Conservation (phyloP, 2,797 vertebrate genomes). For the Acanthurus tractus region DNA sequence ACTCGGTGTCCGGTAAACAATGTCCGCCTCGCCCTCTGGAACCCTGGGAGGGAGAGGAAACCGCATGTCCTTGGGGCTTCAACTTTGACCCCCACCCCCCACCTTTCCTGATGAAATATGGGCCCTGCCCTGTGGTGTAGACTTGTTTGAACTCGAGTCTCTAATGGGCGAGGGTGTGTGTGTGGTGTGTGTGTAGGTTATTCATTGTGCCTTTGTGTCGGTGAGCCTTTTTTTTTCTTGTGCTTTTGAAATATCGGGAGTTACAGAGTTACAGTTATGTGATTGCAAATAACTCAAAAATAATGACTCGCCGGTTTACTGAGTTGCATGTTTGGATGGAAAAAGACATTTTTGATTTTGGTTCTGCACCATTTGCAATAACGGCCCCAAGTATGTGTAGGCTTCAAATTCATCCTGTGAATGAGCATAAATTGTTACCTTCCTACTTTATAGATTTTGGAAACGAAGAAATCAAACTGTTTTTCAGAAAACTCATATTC, state of each 20-base stretch:
- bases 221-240: conserved; percentile 22
- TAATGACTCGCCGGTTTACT: conserved; percentile 31
- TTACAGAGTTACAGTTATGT: conserved; percentile 10
- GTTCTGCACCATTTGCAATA: conserved; percentile 49
- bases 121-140: conserved; percentile 70
- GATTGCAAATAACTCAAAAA: conserved; percentile 35
- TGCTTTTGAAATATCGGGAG: conserved; percentile 10
- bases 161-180: conserved; percentile 65
- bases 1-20: conserved; percentile 72
- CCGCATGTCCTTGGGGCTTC: conserved; percentile 77
- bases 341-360: conserved; percentile 21
- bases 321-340: conserved; percentile 13
- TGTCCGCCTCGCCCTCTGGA: conserved; percentile 67
- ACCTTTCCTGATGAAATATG: conserved; percentile 73
- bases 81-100: conserved; percentile 79
- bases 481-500: conserved; percentile 14
- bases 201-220: conserved; percentile 39
- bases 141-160: conserved; percentile 79
- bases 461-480: conserved; percentile 11
- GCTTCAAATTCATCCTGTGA: conserved; percentile 18
- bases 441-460: conserved; percentile 12
- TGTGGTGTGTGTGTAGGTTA: conserved; percentile 25
- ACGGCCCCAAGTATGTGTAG: not conserved
- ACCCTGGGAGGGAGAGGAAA: conserved; percentile 79
- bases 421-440: conserved; percentile 23